Conservation (phyloP, 2,113 vertebrate genomes). For the Pagrus major region DNA sequence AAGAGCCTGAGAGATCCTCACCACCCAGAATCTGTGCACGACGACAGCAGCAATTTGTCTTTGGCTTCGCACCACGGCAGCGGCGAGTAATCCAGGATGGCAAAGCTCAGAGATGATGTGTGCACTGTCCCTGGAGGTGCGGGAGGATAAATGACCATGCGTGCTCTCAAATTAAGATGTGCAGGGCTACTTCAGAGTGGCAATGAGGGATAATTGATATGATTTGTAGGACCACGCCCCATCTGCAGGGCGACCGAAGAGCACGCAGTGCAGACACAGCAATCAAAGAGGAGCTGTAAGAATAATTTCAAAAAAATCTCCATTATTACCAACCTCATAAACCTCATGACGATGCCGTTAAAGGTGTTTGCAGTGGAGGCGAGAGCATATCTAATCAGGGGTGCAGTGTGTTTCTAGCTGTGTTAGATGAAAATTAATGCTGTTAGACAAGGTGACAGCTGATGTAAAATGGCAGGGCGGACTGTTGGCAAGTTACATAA, state of each 20-base stretch:
- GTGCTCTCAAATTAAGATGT: constrained; percentile 56
- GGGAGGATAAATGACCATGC: constrained; percentile 65
- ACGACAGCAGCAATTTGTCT: constrained; percentile 67
- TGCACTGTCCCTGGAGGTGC: constrained; percentile 47
- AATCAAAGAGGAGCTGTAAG: constrained; percentile 49
- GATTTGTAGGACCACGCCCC: constrained; percentile 68
- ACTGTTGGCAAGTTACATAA: constrained; percentile 8
- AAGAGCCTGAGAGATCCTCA: constrained; percentile 42
- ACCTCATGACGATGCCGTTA: constrained; percentile 42
- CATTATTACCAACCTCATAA: constrained; percentile 56
- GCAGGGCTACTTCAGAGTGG: constrained; percentile 58
- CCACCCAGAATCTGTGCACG: constrained; percentile 49
- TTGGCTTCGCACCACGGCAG: constrained; percentile 39
- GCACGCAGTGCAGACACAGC: constrained; percentile 48
- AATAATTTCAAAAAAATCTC: constrained; percentile 32
- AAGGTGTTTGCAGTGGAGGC: constrained; percentile 15
- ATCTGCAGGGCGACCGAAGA: constrained; percentile 42
- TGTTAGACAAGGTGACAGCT: constrained; percentile 36
- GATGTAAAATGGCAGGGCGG: constrained; percentile 37
- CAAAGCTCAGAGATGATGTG: constrained; percentile 57
- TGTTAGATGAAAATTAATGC: constrained; percentile 41
- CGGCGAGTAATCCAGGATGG: constrained; percentile 46
- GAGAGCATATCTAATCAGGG: constrained; percentile 52
- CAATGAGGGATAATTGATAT: constrained; percentile 78
- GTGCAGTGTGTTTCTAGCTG: constrained; percentile 25